Base-by-base conservation (phyloP, 2,888 invertebrate genomes). In the Lymantria monacha region DNA sequence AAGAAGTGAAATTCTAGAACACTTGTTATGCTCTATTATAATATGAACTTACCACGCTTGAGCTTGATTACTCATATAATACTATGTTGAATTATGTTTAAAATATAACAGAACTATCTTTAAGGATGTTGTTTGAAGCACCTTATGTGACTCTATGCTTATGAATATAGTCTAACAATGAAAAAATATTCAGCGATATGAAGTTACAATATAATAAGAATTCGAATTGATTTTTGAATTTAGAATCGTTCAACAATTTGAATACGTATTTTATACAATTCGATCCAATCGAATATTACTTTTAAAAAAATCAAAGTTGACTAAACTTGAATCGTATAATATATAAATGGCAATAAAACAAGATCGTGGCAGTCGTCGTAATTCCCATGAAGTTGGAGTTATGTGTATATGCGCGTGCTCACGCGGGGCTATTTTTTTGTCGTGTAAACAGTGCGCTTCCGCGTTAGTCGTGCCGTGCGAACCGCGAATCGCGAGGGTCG, bases 381-480 rank as follows among this genome's bases (percentile, higher is more conserved):
- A 68, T 77, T 79, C 79, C 74, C 79, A 79, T 76, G 73, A 69
- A 72, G 63, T 57, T 61, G 59, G 59, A 70, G 66, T 65, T 71
- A 73, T 68, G 71, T 65, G 76, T 73, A 78, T 78, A 68, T 81
- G 72, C 71, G 77, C 72, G 73, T 72, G 81, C 74, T 72, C 74
- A 70, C 66, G 72, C 61, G 65, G 66, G 61, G 70, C 66, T 69
- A 63, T 74, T 82, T 81, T 85, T 86, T 84, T 63, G 78, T 74
- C 72, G 76, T 72, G 78, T 80, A 81, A 80, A 85, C 80, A 79
- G 62, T 69, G 65, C 78, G 76, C 79, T 86, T 87, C 87, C 87
- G 86, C 79, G 76, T 75, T 69, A 63, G 72, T 64, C 64, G 72
- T 77, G 77, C 78, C 88, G 87, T 89, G 88, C 81, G 88, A 89